Base-by-base conservation (phyloP, 2,797 vertebrate species). In the Apogon hyalosoma region DNA sequence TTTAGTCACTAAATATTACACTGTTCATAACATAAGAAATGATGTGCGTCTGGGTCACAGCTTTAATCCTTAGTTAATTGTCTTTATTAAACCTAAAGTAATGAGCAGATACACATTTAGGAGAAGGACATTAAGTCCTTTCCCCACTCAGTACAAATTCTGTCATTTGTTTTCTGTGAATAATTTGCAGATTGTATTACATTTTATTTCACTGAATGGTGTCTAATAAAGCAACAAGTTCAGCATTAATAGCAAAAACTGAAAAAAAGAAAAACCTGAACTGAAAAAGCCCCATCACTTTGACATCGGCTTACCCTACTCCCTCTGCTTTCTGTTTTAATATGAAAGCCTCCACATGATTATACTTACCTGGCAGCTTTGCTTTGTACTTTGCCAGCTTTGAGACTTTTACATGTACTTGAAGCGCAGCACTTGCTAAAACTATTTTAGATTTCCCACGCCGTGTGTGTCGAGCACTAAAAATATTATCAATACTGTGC, bases 151-250 rank as follows among this genome's bases (percentile, higher is more conserved):
- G 52, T 50, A 55, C 19, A 19, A 28, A 46, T 28, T 54, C 14
- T 31, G n/a, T 8, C 51, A 1, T 73, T 66, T 53, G 19, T 46
- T 49, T 36, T 65, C 57, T 74, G 51, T 36, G 6, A 69, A 64
- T 62, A 24, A 55, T 50, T 33, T 65, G 38, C 52, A 40, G 56
- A 42, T 56, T 54, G 14, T 46, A 38, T 63, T 43, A 24, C 41
- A 43, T 45, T 21, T 47, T 53, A 14, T 70, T 56, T 53, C 57
- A 57, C 75, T 69, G 45, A 63, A 70, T 52, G 61, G 64, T 50
- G 48, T 59, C 33, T 79, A 39, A 63, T 38, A 71, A 38, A 73
- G 79, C 71, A 79, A 72, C 67, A 75, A 77, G 71, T 82, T 73
- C 50, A 51, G 64, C 60, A 40, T 77, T 57, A 75, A 47, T 56